Base-by-base conservation (phyloP, 2,888 invertebrate species). In the Pammene fasciana region DNA sequence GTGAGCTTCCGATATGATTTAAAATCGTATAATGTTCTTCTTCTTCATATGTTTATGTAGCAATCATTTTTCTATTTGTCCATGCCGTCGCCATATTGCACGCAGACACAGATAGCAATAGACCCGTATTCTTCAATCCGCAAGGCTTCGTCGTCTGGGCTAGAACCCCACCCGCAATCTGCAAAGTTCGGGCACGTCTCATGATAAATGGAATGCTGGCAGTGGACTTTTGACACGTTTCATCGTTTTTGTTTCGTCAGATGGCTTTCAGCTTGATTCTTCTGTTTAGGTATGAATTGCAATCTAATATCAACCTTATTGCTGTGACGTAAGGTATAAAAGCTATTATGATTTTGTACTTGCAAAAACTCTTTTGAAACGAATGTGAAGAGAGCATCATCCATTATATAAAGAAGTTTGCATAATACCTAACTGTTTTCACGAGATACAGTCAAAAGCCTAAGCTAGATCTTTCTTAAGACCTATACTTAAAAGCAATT, bases 171-270 rank as follows among this genome's bases (percentile, higher is more conserved):
- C 13, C 48, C 36, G 61, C 48, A 38, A 50, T 62, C 50, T 62
- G 61, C 41, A 52, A 65, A 52, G 62, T 64, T 56, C 34, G 50
- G 67, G 45, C 43, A 46, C 34, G 56, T 41, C 55, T 26, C 57
- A 43, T 68, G 64, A 64, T 55, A 57, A 56, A 68, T 56, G 62
- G 46, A 41, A 48, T 59, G 34, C 36, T 14, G 46, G 56, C 26
- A 18, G 18, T 38, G 14, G 18, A 48, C 65, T 62, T 61, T 48
- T 62, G 62, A 62, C 62, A 62, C 62, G 50, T 38, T 26, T 62
- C 52, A n/a, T 18, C n/a, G 11, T 61, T 61, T 61, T 52, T 62
- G 62, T 62, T 62, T 52, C 41, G 41, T 62, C 62, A 62, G 41
- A 48, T 36, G 60, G 41, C 50, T 52, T 41, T 41, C 50, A 62